Conservation (phyloP, 92 coral and sea anemone species). For the Heliopora coerulea region DNA sequence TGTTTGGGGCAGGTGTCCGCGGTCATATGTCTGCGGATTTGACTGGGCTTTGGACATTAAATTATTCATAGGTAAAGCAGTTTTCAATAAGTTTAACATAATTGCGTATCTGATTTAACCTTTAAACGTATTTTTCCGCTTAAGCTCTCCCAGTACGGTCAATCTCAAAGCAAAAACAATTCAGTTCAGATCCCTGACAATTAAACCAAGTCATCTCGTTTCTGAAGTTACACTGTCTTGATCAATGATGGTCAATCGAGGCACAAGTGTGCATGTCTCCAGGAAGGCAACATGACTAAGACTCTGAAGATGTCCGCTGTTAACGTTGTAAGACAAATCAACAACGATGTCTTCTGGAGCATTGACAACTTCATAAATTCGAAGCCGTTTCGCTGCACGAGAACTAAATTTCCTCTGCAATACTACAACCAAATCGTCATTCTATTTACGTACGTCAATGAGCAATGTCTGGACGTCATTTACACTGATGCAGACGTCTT, state of each 20-base stretch:
- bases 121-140: background rate
- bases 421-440: slow-evolving; percentile 21
- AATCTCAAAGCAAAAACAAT: background rate
- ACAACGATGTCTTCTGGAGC: background rate
- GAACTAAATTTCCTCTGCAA: slow-evolving; percentile 8
- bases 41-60: background rate
- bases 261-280: background rate
- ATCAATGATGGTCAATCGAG: background rate
- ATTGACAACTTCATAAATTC: slow-evolving; percentile 17
- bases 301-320: background rate
- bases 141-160: background rate
- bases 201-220: background rate
- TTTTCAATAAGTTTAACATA: slow-evolving; percentile 25
- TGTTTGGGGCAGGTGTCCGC: background rate
- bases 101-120: slow-evolving; percentile 1
- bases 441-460: slow-evolving; percentile 5
- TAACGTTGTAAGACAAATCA: background rate
- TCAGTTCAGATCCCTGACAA: background rate
- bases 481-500: slow-evolving; percentile 34
- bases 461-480: slow-evolving; percentile 3
- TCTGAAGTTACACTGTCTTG: too few species aligned
- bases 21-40: background rate
- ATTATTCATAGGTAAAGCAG: slow-evolving; percentile 8
- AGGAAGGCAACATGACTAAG: background rate
- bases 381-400: slow-evolving; percentile 23